Conservation (phyloP, 2,888 invertebrate species). For the Cremastobaeus sp. region DNA sequence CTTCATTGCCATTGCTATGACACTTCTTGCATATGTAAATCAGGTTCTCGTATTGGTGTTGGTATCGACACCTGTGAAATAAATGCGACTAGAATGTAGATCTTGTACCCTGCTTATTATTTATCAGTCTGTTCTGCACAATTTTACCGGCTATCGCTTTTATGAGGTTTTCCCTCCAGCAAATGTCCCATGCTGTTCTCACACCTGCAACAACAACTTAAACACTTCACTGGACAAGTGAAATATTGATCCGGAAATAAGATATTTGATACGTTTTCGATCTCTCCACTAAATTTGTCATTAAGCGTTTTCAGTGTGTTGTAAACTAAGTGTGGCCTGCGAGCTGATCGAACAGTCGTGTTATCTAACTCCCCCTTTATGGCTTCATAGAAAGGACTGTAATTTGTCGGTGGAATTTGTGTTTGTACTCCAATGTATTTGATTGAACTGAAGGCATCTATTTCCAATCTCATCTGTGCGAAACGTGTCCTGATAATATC, state of each 20-base stretch:
- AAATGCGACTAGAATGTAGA: too few species aligned
- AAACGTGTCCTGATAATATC: constrained; percentile 83
- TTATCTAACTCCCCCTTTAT: constrained; percentile 84
- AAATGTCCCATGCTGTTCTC: constrained; percentile 84
- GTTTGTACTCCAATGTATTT: constrained; percentile 84
- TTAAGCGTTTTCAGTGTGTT: constrained; percentile 85
- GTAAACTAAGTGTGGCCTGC: constrained; percentile 84
- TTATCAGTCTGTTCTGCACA: neutral
- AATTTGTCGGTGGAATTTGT: constrained; percentile 81
- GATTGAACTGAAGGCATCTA: constrained; percentile 86
- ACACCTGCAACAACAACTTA: constrained; percentile 84
- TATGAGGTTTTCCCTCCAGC: constrained; percentile 82
- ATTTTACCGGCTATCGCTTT: constrained; percentile 75
- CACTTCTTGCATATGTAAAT: constrained; percentile 84
- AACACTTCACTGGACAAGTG: constrained; percentile 85
- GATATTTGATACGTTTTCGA: constrained; percentile 81
- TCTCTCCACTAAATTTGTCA: constrained; percentile 86
- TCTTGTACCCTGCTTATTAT: too few species aligned
- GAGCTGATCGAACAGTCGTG: constrained; percentile 84
- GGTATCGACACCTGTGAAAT: constrained; percentile 80
- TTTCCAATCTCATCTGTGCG: constrained; percentile 81
- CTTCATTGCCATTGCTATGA: constrained; percentile 81
- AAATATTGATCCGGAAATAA: constrained; percentile 89
- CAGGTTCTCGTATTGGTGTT: constrained; percentile 87
- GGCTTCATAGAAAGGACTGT: constrained; percentile 80